These are phyloP conservation scores for Psilopsiagon aurifrons DNA, from an alignment of 2,113 vertebrate genomes.

Conservation along the genomic window DNA sequence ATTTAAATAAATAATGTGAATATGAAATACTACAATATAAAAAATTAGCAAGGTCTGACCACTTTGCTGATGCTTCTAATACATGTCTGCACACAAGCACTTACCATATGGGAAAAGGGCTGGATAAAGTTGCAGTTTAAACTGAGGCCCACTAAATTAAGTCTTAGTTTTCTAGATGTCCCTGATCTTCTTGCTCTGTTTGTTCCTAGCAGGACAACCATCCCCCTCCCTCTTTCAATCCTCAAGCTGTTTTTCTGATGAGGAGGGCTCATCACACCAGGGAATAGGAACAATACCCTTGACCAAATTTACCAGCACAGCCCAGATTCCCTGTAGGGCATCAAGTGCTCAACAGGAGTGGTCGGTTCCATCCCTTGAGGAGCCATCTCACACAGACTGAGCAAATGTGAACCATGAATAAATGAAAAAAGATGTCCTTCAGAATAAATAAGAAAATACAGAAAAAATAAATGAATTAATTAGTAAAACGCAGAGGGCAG, in stretches of 20 bases:
- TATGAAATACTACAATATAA: neutral
- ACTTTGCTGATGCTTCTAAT: neutral
- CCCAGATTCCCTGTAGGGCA: neutral
- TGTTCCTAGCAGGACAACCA: neutral
- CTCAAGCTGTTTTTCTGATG: neutral
- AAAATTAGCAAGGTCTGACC: neutral
- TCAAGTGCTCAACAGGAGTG: rapidly evolving
- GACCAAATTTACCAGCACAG: neutral
- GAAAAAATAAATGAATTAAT: neutral
- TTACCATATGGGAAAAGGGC: neutral
- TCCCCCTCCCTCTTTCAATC: neutral
- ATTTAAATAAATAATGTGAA: neutral
- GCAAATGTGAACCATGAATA: neutral
- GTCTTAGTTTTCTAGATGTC: neutral
- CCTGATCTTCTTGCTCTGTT: neutral
- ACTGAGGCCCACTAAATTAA: neutral
- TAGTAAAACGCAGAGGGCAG: neutral
- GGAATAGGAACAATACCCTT: neutral
- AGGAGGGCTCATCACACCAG: neutral
- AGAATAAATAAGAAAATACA: neutral
- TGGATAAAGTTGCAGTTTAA: neutral
- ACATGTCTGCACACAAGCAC: neutral
- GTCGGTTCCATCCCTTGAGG: neutral
- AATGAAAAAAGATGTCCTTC: neutral
- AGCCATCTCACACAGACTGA: neutral